Conservation (phyloP, 2,888 invertebrate genomes). For the Eupithecia vulgata region DNA sequence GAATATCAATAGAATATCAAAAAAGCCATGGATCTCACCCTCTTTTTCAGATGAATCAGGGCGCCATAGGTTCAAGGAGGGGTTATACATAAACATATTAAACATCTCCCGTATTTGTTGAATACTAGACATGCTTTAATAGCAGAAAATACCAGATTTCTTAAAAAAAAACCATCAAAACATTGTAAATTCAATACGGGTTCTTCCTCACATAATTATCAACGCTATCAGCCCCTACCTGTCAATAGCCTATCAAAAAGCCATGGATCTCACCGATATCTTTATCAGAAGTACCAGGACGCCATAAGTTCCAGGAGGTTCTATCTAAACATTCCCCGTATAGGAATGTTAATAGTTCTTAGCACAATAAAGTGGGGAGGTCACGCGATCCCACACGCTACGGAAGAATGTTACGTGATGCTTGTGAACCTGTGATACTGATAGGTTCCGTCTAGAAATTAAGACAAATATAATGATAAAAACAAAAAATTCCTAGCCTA, state of each 20-base stretch:
- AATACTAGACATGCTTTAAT: no score
- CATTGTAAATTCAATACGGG: slow-evolving; percentile 1
- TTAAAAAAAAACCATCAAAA: background rate
- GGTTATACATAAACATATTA: no score
- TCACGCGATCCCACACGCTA: slow-evolving; percentile 75
- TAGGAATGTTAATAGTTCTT: slow-evolving; percentile 81
- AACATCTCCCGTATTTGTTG: no score
- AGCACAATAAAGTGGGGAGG: slow-evolving; percentile 68
- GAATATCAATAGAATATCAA: no score
- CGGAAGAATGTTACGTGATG: slow-evolving; percentile 49
- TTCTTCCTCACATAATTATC: slow-evolving; percentile 34
- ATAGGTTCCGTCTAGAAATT: background rate
- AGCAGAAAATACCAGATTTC: background rate
- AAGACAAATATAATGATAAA: no score
- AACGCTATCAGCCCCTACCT: slow-evolving; percentile 36
- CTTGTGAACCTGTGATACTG: slow-evolving; percentile 30
- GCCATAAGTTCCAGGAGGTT: slow-evolving; percentile 47
- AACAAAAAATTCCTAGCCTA: no score
- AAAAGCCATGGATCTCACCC: slow-evolving; percentile 27
- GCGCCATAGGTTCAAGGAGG: slow-evolving; percentile 43
- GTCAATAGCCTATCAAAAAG: slow-evolving; percentile 46
- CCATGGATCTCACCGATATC: slow-evolving; percentile 46
- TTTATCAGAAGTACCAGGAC: slow-evolving; percentile 46
- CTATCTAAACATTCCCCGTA: slow-evolving; percentile 78
- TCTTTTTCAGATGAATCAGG: slow-evolving; percentile 46